A percentile compares a stretch with the other conserved stretches of the same genome.
phyloP scores from a whole-genome alignment of 2,888 invertebrate genomes.

The Drosophila ustulata region DNA sequence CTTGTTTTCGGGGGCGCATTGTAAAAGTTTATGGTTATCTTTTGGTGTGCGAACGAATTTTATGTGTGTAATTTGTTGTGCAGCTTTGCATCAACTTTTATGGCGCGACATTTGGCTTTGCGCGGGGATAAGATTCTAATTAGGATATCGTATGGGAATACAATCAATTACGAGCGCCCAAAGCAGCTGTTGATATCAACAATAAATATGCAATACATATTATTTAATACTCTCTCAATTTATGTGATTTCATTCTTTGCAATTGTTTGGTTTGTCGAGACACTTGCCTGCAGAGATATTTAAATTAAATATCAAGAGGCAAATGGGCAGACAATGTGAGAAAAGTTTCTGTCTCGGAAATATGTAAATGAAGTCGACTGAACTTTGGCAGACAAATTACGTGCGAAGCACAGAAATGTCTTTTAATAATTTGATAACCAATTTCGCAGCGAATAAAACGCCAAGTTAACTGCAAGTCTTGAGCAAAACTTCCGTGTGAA shows the following conservation, averaged over 20 bases:
- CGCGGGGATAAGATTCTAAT: constrained; percentile 35
- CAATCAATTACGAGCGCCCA: constrained; percentile 37
- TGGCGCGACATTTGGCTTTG: constrained; percentile 47
- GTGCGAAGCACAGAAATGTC: constrained; percentile 43
- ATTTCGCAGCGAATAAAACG: constrained; percentile 25
- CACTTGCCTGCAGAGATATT: neutral
- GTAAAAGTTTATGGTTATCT: constrained; percentile 71
- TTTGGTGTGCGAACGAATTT: constrained; percentile 45
- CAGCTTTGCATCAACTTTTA: constrained; percentile 41
- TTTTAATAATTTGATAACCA: constrained; percentile 35
- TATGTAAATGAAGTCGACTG: constrained; percentile 50
- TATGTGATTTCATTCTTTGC: neutral
- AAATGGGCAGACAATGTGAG: neutral
- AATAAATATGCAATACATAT: neutral
- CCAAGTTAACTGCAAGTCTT: constrained; percentile 16
- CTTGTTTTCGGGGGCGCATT: constrained; percentile 43
- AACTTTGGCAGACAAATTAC: constrained; percentile 49
- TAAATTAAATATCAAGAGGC: neutral
- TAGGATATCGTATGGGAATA: constrained; percentile 30
- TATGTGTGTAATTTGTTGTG: constrained; percentile 51
- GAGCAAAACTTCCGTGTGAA: constrained; percentile 29
- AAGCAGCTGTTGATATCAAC: constrained; percentile 7
- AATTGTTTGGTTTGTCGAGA: neutral
- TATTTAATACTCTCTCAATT: neutral
- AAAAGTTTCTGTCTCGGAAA: constrained; percentile 11